phyloP scores from a whole-genome alignment of 2,888 invertebrate species.

The Drosophila paranaensis region DNA sequence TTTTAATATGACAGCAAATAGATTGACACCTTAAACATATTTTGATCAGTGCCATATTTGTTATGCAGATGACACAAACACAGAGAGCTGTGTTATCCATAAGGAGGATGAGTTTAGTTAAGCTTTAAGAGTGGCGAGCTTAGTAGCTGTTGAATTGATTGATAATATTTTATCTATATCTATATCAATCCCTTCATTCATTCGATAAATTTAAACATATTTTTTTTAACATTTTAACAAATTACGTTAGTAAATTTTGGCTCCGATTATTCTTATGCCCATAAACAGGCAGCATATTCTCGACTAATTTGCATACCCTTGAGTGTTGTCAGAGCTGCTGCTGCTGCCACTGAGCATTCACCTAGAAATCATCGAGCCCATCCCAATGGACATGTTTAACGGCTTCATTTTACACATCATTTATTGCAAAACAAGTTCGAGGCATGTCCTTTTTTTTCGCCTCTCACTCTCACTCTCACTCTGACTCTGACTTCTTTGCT shows the following conservation, averaged over 20 bases:
- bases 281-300: slow-evolving; percentile 21
- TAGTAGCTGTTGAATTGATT: neutral
- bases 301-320: slow-evolving; percentile 65
- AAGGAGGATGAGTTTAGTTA: neutral
- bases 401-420: slow-evolving; percentile 83
- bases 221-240: neutral
- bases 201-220: neutral
- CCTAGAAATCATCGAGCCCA: slow-evolving; percentile 38
- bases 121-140: neutral
- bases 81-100: neutral
- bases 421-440: slow-evolving; percentile 77
- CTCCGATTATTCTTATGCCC: neutral
- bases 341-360: slow-evolving; percentile 5
- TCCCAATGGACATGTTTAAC: slow-evolving; percentile 78
- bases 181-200: no score
- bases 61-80: slow-evolving; percentile 21
- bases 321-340: slow-evolving; percentile 21
- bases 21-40: slow-evolving; percentile 49
- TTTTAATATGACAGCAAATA: slow-evolving; percentile 74
- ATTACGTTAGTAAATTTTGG: neutral
- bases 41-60: slow-evolving; percentile 50
- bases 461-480: neutral
- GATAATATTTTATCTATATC: neutral
- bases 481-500: neutral
- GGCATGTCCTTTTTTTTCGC: slow-evolving; percentile 28